These are phyloP conservation scores for Neodontobutis hainanensis DNA, from an alignment of 2,113 vertebrate species.

Conservation along the genomic window DNA sequence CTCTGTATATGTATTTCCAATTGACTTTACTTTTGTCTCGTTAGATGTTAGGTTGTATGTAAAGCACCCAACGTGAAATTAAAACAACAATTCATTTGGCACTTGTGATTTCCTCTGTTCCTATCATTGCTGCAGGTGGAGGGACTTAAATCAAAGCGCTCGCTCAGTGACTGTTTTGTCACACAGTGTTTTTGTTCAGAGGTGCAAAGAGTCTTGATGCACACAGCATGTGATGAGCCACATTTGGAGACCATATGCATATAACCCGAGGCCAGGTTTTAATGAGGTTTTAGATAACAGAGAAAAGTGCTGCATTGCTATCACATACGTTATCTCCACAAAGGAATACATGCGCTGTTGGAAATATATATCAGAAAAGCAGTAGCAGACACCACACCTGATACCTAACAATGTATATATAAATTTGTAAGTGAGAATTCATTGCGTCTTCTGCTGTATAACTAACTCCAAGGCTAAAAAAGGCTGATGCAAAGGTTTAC, in stretches of 20 bases:
- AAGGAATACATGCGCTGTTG: conserved; percentile 62
- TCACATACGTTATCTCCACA: conserved; percentile 47
- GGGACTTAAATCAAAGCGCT: conserved; percentile 40
- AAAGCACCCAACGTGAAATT: neutral
- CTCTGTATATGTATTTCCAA: neutral
- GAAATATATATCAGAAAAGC: conserved; percentile 27
- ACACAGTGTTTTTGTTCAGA: conserved; percentile 29
- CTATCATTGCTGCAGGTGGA: conserved; percentile 24
- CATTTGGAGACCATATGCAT: conserved; percentile 42
- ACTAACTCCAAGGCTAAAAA: neutral
- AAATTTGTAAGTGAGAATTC: too few relatives aligned
- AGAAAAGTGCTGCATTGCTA: conserved; percentile 33
- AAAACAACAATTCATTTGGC: neutral
- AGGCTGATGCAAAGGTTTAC: neutral
- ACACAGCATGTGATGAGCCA: conserved; percentile 46
- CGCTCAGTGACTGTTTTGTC: conserved; percentile 30
- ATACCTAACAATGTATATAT: conserved; percentile 50
- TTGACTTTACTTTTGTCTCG: neutral
- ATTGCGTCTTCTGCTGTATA: neutral
- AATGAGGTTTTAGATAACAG: conserved; percentile 73
- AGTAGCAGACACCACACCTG: conserved; percentile 14
- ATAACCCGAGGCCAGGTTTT: conserved; percentile 63
- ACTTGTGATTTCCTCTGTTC: conserved; percentile 15
- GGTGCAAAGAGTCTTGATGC: conserved; percentile 41
- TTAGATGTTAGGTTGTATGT: neutral